Evolutionary conservation across 2,888 invertebrate species (phyloP).

Genomic region (Crossocerus cetratus): DNA sequence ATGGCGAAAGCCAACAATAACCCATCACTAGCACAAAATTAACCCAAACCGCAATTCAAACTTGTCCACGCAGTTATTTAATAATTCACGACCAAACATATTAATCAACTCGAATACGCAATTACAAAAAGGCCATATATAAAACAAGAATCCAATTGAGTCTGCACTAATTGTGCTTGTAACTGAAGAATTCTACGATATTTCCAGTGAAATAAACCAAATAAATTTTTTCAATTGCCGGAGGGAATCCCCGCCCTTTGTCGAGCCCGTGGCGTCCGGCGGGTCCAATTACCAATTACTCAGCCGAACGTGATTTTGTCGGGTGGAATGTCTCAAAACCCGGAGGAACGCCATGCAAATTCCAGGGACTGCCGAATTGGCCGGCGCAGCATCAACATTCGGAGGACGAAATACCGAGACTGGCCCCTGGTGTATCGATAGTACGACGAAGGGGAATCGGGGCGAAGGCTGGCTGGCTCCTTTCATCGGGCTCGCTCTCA

Average conservation of each 20-base stretch:
- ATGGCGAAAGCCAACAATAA: neutral
- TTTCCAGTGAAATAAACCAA: too few species aligned
- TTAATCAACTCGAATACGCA: too few species aligned
- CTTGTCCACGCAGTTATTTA: too few species aligned
- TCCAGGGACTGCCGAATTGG: conserved; percentile 42
- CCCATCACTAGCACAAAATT: too few species aligned
- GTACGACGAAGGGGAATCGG: conserved; percentile 37
- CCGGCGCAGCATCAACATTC: conserved; percentile 48
- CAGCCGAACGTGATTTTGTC: conserved; percentile 40
- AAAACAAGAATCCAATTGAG: too few species aligned
- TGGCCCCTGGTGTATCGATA: conserved; percentile 53
- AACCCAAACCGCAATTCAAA: too few species aligned
- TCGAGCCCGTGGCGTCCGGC: neutral
- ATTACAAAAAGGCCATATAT: too few species aligned
- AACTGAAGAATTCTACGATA: too few species aligned
- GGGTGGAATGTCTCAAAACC: conserved; percentile 42
- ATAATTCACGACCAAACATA: too few species aligned
- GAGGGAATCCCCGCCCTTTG: too few species aligned
- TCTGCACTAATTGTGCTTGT: too few species aligned
- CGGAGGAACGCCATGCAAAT: conserved; percentile 51
- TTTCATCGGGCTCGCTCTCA: conserved; percentile 52
- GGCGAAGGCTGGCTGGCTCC: conserved; percentile 6
- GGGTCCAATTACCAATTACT: conserved; percentile 6
- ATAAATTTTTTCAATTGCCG: too few species aligned
- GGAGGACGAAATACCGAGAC: conserved; percentile 26